Percentiles rank a stretch among this genome's conserved stretches.
These are phyloP conservation scores for Macrobrachium rosenbergii DNA, from an alignment of 1,140 invertebrate genomes.

Conservation along the genomic window DNA sequence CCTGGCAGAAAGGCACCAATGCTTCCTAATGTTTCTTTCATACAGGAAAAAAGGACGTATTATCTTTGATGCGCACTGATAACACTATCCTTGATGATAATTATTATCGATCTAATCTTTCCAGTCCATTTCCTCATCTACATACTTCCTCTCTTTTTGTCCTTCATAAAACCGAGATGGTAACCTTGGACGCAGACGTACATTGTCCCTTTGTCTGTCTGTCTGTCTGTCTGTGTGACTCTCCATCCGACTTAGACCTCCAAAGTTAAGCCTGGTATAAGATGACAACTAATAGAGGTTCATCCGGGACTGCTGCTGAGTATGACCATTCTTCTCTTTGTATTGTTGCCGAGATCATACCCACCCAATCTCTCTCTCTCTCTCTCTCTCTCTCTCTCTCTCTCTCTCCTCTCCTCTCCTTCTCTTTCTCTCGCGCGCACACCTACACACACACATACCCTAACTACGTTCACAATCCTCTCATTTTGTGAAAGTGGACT, in stretches of 20 bases:
- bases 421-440: background rate
- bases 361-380: too few species aligned
- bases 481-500: too few species aligned
- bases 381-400: background rate
- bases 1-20: too few species aligned
- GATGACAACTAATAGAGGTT: background rate
- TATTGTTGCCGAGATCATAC: too few species aligned
- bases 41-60: too few species aligned
- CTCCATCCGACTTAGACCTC: background rate
- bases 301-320: background rate
- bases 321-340: constrained; percentile 1
- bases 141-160: background rate
- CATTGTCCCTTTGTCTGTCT: background rate
- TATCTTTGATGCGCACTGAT: too few species aligned
- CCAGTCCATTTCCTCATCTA: background rate
- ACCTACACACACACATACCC: too few species aligned
- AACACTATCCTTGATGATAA: too few species aligned
- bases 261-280: constrained; percentile 1
- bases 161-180: too few species aligned
- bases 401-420: background rate
- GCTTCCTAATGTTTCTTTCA: too few species aligned
- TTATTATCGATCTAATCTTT: background rate
- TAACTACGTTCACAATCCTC: too few species aligned
- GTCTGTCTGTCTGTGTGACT: background rate
- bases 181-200: too few species aligned